A percentile compares a stretch with the other conserved stretches of the same genome.
phyloP scores from a whole-genome alignment of 2,113 vertebrate genomes.

The Panthera tigris region DNA sequence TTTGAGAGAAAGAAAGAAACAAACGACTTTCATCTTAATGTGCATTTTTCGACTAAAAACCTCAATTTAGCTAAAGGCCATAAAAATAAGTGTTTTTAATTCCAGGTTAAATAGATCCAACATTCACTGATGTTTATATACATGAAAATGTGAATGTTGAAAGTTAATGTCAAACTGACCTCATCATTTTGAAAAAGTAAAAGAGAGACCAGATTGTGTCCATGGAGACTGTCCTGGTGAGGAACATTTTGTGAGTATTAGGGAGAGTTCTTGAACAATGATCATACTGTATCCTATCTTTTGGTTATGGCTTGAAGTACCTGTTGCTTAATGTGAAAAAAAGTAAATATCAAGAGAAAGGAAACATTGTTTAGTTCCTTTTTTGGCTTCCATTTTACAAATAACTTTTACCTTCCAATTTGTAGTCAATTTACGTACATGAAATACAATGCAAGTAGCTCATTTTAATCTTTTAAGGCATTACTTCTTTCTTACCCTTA shows the following conservation, averaged over 20 bases:
- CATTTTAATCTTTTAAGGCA: neutral
- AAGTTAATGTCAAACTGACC: neutral
- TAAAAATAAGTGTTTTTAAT: neutral
- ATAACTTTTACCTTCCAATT: neutral
- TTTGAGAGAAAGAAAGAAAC: neutral
- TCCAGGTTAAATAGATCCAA: neutral
- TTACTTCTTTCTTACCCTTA: neutral
- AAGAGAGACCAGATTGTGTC: neutral
- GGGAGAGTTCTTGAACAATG: neutral
- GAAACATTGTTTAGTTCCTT: neutral
- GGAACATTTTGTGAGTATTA: neutral
- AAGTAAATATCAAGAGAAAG: neutral
- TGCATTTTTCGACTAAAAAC: neutral
- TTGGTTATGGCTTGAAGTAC: neutral
- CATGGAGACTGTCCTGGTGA: fast-evolving
- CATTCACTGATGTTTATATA: neutral
- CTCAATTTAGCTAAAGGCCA: neutral
- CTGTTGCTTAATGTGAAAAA: neutral
- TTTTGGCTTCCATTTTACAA: neutral
- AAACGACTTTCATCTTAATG: neutral
- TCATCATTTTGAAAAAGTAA: neutral
- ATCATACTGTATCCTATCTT: neutral
- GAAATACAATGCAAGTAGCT: neutral
- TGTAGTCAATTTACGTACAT: fast-evolving
- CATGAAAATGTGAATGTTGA: neutral